Conservation (phyloP, 1,140 invertebrate genomes). For the Cyclargus thomasi region DNA sequence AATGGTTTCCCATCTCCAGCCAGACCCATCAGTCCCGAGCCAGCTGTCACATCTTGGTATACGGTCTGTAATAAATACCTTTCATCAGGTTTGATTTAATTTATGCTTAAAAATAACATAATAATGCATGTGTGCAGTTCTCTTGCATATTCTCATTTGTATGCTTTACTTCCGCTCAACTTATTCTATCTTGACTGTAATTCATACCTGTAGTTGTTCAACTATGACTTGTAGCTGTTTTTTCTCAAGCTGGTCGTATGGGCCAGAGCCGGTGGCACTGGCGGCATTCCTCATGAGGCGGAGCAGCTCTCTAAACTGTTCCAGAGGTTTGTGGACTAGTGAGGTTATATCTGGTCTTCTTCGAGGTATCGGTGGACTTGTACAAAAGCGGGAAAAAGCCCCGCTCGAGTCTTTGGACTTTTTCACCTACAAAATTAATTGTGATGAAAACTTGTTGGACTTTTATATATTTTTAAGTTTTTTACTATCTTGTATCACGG, state of each 20-base stretch:
- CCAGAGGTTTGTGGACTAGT: slow-evolving; percentile 85
- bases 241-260: slow-evolving; percentile 67
- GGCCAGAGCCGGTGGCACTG: slow-evolving; percentile 52
- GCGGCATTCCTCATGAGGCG: slow-evolving; percentile 66
- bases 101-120: too few relatives aligned
- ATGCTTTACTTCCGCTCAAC: too few relatives aligned
- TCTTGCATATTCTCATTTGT: too few relatives aligned
- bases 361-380: slow-evolving; percentile 84
- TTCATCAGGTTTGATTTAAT: too few relatives aligned
- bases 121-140: too few relatives aligned
- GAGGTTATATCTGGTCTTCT: slow-evolving; percentile 87
- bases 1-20: slow-evolving; percentile 86
- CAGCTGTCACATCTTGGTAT: slow-evolving; percentile 87
- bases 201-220: slow-evolving; percentile 64
- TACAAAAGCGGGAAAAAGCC: slow-evolving; percentile 83
- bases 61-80: slow-evolving; percentile 63
- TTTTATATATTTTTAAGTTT: too few relatives aligned
- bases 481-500: too few relatives aligned
- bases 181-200: too few relatives aligned
- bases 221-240: slow-evolving; percentile 67
- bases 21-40: slow-evolving; percentile 88
- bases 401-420: slow-evolving; percentile 78
- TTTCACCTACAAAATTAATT: slow-evolving; percentile 62
- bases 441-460: not conserved
- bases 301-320: slow-evolving; percentile 76